Conservation (phyloP, 2,888 invertebrate genomes). For the Thymelicus lineola region DNA sequence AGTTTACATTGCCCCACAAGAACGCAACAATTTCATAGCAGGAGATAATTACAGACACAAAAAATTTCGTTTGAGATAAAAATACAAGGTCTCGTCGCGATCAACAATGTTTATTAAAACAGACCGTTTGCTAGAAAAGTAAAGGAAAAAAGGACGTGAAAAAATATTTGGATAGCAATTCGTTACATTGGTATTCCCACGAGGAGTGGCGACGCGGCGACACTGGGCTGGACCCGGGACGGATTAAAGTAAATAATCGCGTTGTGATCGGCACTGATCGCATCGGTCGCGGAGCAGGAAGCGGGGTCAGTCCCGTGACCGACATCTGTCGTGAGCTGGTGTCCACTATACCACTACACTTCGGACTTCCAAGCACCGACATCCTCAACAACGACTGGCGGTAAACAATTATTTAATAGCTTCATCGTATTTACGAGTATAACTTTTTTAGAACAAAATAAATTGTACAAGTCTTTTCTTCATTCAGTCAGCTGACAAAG, state of each 20-base stretch:
- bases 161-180: constrained; percentile 36
- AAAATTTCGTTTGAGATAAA: neutral
- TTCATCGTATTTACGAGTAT: no score
- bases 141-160: constrained; percentile 13
- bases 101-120: constrained; percentile 5
- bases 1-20: no score
- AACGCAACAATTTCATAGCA: no score
- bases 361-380: no score
- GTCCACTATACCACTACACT: constrained; percentile 55
- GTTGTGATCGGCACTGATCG: constrained; percentile 56
- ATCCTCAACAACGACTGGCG: no score
- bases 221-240: constrained; percentile 47
- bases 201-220: constrained; percentile 41
- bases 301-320: constrained; percentile 65
- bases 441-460: no score
- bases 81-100: neutral
- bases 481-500: no score
- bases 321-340: constrained; percentile 52
- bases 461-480: no score
- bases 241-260: constrained; percentile 77
- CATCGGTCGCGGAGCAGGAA: constrained; percentile 63
- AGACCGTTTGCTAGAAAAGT: neutral
- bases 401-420: no score
- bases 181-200: constrained; percentile 48
- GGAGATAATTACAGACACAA: no score